These are phyloP conservation scores for Dicyrtoma fusca DNA, from an alignment of 2,888 invertebrate species.

Conservation along the genomic window DNA sequence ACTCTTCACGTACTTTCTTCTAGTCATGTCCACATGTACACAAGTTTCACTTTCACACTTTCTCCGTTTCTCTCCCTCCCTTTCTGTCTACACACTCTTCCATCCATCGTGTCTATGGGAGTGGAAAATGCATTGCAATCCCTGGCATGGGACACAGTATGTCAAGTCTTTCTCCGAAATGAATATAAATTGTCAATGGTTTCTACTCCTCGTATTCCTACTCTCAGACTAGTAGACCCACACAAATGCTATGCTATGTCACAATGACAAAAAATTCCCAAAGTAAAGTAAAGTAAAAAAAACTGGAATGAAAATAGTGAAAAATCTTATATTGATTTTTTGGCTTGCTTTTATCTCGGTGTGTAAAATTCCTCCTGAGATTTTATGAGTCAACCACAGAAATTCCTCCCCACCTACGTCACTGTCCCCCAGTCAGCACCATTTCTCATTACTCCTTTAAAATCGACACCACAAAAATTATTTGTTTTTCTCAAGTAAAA, in stretches of 20 bases:
- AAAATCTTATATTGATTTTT: constrained; percentile 16
- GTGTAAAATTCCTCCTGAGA: constrained; percentile 6
- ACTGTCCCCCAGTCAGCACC: neutral
- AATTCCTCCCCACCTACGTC: neutral
- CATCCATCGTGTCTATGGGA: neutral
- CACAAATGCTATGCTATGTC: neutral
- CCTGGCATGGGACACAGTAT: neutral
- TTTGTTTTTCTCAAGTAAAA: constrained; percentile 2
- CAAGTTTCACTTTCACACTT: constrained; percentile 1
- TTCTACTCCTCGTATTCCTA: neutral
- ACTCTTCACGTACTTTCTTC: neutral
- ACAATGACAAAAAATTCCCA: neutral
- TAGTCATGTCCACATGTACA: neutral
- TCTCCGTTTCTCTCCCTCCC: neutral
- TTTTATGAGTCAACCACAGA: neutral
- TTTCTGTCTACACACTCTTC: too few species aligned
- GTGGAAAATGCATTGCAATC: constrained; percentile 6
- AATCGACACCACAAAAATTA: neutral
- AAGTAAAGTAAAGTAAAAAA: neutral
- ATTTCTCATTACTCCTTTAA: neutral
- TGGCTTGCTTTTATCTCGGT: constrained; percentile 1
- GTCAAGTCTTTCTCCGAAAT: constrained; percentile 15
- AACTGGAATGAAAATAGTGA: neutral
- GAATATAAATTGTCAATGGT: constrained; percentile 21
- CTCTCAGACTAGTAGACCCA: neutral